Conservation (phyloP, 2,888 invertebrate genomes). For the Arctia plantaginis region DNA sequence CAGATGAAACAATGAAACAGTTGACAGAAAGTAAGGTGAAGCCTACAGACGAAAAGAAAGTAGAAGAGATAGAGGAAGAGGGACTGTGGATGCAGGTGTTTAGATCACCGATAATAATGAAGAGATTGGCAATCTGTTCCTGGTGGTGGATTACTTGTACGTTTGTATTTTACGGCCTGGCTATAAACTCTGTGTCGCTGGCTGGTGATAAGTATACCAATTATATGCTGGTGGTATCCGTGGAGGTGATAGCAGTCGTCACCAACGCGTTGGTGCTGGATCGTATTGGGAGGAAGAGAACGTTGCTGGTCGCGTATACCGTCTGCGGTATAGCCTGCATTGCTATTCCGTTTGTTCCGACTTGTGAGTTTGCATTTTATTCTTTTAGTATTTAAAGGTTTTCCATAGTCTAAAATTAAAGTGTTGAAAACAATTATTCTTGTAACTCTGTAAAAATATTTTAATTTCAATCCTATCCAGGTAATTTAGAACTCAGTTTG, state of each 20-base stretch:
- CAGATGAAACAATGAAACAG: conserved; percentile 78
- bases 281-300: conserved; percentile 87
- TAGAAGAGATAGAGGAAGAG: conserved; percentile 48
- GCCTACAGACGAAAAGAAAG: conserved; percentile 62
- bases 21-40: conserved; percentile 73
- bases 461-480: not conserved
- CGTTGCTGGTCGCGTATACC: conserved; percentile 87
- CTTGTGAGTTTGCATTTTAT: conserved; percentile 63
- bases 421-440: not conserved
- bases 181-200: conserved; percentile 91
- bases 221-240: conserved; percentile 89
- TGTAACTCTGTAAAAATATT: not conserved
- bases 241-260: conserved; percentile 91
- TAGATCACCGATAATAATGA: conserved; percentile 77
- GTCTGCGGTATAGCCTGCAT: conserved; percentile 85
- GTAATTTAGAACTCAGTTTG: not conserved
- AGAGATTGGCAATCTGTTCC: conserved; percentile 75
- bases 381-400: not conserved
- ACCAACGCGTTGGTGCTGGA: conserved; percentile 88
- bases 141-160: conserved; percentile 93
- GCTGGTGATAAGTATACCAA: conserved; percentile 92
- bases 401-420: not conserved
- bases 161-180: conserved; percentile 93
- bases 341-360: conserved; percentile 82
- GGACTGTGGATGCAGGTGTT: conserved; percentile 76